These are phyloP conservation scores for Pycnonotus jocosus DNA, from an alignment of 2,113 vertebrate genomes.

Conservation along the genomic window DNA sequence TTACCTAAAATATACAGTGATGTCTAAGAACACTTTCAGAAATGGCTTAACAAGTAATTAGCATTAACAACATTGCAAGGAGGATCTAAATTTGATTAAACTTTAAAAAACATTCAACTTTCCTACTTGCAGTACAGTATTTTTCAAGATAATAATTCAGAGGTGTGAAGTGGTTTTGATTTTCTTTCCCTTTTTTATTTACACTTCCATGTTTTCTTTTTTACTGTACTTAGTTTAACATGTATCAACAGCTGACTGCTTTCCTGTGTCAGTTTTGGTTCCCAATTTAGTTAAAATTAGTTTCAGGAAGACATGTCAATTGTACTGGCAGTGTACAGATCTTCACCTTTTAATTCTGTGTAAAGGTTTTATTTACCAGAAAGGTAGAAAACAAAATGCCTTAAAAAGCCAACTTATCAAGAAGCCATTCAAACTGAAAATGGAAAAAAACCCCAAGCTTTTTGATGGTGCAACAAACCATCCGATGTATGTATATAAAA, in stretches of 20 bases:
- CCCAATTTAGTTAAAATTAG: background rate
- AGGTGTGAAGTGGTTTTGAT: background rate
- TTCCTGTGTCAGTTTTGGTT: background rate
- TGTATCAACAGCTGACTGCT: background rate
- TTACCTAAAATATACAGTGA: background rate
- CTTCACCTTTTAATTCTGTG: constrained; percentile 43
- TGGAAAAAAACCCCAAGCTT: background rate
- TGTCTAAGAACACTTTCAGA: background rate
- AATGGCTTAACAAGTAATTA: background rate
- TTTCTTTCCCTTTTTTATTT: background rate
- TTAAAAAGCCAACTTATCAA: constrained; percentile 68
- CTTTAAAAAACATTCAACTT: background rate
- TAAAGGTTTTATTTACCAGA: constrained; percentile 46
- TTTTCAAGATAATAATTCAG: background rate
- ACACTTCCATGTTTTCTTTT: background rate
- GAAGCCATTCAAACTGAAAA: background rate
- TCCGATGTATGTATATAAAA: background rate
- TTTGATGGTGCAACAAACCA: background rate
- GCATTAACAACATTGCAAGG: background rate
- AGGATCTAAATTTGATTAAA: background rate
- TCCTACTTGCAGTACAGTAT: background rate
- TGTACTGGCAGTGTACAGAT: background rate
- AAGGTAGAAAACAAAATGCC: constrained; percentile 57
- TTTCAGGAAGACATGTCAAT: background rate
- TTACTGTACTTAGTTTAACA: background rate